Evolutionary conservation across 2,888 invertebrate genomes (phyloP), one percentile per base, ranked within the genome.

Genomic region (Oligia latruncula): DNA sequence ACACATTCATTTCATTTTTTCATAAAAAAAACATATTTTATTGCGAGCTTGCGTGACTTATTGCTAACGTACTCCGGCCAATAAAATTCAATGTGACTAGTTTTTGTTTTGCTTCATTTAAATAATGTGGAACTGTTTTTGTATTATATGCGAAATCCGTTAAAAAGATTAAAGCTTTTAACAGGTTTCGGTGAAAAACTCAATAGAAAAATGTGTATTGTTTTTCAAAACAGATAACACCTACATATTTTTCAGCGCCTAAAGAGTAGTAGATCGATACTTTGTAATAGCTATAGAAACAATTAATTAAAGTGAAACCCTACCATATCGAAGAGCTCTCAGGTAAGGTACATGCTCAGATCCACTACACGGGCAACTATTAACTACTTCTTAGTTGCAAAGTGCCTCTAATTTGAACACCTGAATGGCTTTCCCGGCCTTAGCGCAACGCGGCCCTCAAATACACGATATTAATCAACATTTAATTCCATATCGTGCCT

Each of bases 401-500:
- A 95, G 94, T 94, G 93, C 89, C 92, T 92, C 90, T 93, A 93
- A 94, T 94, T 92, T 93, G 92, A 93, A 93, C 94, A 95, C 95
- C 95, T 95, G 93, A 93, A 94, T 91, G 90, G 92, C 90, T 93
- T 91, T 89, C 88, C 89, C 89, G 85, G 88, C 80, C 88, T 90
- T 86, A 90, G 89, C 88, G 82, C 91, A 78, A 86, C 82, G 89
- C 86, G 92, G 90, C 92, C 92, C 93, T 94, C 93, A 95, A 95
- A 94, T 88, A 86, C 93, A 93, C 91, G 92, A 91, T 93, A 96
- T 96, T 96, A 95, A 96, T 96, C 95, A 96, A 95, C 95, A 95
- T 96, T 96, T 96, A 96, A 96, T 95, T 96, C 94, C 92, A 94
- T 94, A 94, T 92, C 93, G 93, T 89, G 46, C 9, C 4, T n/a